These are phyloP conservation scores for Sardinella longiceps DNA, from an alignment of 2,797 vertebrate genomes.

Conservation along the genomic window DNA sequence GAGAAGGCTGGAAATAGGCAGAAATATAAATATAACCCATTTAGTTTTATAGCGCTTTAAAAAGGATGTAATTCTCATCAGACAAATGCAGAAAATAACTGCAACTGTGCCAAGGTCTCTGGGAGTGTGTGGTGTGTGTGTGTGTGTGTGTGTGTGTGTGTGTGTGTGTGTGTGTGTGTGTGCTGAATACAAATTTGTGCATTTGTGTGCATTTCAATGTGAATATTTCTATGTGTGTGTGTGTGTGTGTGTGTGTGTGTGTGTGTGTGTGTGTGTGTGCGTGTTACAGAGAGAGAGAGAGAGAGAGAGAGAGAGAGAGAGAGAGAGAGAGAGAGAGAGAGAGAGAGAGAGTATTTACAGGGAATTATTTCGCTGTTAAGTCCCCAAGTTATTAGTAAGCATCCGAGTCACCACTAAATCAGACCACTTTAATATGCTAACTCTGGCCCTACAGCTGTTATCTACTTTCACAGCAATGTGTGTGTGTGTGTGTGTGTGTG, in stretches of 20 bases:
- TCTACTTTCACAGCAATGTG: not conserved
- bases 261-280: too few species aligned
- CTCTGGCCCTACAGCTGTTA: constrained; percentile 15
- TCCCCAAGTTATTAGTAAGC: not conserved
- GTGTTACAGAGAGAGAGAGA: too few species aligned
- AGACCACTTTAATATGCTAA: constrained; percentile 22
- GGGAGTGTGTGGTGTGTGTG: not conserved
- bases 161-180: not conserved
- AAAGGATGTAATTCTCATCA: not conserved
- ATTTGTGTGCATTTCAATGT: not conserved
- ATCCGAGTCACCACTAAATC: not conserved
- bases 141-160: not conserved
- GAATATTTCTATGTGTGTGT: not conserved
- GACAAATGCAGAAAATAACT: constrained; percentile 9
- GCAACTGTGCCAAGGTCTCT: not conserved
- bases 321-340: too few species aligned
- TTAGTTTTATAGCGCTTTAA: not conserved
- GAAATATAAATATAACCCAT: not conserved
- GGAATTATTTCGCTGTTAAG: not conserved
- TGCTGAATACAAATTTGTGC: not conserved
- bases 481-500: not conserved
- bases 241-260: not conserved
- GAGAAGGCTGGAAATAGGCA: too few species aligned
- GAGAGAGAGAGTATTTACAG: not conserved
- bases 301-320: too few species aligned